These are phyloP conservation scores for Rhogogaster chlorosoma DNA, from an alignment of 2,888 invertebrate species.

Conservation along the genomic window DNA sequence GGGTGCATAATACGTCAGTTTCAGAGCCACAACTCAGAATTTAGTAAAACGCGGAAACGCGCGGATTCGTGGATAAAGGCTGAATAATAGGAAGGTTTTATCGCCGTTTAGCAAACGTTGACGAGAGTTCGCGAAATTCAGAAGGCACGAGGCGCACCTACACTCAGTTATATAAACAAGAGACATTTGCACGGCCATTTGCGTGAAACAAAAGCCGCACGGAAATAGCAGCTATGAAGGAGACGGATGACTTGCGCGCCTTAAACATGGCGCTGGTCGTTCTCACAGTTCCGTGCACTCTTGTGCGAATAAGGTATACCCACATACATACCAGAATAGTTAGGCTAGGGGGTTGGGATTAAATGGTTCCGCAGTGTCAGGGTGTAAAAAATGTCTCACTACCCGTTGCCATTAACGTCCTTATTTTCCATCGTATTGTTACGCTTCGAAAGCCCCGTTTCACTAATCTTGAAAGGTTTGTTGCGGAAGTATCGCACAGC, in stretches of 20 bases:
- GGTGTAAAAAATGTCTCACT: constrained; percentile 11
- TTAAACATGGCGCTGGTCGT: constrained; percentile 36
- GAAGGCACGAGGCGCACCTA: constrained; percentile 26
- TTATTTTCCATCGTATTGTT: constrained; percentile 21
- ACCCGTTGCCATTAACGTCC: not conserved
- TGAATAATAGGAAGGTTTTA: constrained; percentile 44
- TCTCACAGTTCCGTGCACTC: constrained; percentile 3
- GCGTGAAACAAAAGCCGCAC: constrained; percentile 43
- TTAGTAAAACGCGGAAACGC: not conserved
- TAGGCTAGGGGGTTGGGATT: not conserved
- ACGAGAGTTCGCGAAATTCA: constrained; percentile 41
- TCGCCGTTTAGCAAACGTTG: constrained; percentile 41
- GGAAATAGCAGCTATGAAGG: constrained; percentile 48
- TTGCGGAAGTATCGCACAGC: not conserved
- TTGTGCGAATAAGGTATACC: not conserved
- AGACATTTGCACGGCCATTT: constrained; percentile 48
- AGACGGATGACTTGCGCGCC: constrained; percentile 44
- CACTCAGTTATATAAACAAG: constrained; percentile 44
- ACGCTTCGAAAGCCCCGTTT: not conserved
- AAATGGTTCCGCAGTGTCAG: not conserved
- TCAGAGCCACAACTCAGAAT: constrained; percentile 17
- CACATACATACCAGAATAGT: not conserved
- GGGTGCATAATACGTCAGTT: constrained; percentile 43
- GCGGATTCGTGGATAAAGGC: not conserved
- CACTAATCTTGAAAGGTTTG: constrained; percentile 6